Conservation (phyloP, 1,140 invertebrate species). For the Drosophila athabasca region DNA sequence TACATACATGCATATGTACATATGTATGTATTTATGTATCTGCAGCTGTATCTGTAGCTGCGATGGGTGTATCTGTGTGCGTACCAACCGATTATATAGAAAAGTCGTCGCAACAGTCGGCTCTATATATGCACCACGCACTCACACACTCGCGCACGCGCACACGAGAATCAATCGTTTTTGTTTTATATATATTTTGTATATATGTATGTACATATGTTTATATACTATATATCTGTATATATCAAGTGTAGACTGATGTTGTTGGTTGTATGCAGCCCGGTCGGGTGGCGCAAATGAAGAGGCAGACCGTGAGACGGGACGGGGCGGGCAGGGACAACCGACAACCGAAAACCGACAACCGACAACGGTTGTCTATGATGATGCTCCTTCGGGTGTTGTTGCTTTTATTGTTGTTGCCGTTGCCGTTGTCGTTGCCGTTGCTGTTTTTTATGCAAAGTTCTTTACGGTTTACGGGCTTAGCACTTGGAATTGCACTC, state of each 20-base stretch:
- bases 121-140: constrained; percentile 29
- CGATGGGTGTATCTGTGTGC: constrained; percentile 27
- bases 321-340: background rate
- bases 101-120: constrained; percentile 65
- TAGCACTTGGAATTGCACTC: constrained; percentile 35
- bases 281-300: constrained; percentile 7
- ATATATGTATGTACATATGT: constrained; percentile 36
- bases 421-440: constrained; percentile 14
- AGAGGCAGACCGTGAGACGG: background rate
- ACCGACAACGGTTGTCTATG: constrained; percentile 21
- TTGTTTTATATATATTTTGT: constrained; percentile 14
- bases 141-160: too few relatives aligned
- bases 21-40: constrained; percentile 17
- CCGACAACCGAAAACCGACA: background rate
- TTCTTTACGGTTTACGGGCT: constrained; percentile 31
- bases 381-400: constrained; percentile 17
- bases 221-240: constrained; percentile 36
- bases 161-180: background rate
- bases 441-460: constrained; percentile 36
- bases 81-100: constrained; percentile 59
- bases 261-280: constrained; percentile 60
- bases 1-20: constrained; percentile 21
- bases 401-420: constrained; percentile 19
- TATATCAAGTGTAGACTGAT: constrained; percentile 57
- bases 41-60: constrained; percentile 25